These are phyloP conservation scores for Sarcophaga rosellei DNA, from an alignment of 2,888 invertebrate genomes.

Conservation along the genomic window DNA sequence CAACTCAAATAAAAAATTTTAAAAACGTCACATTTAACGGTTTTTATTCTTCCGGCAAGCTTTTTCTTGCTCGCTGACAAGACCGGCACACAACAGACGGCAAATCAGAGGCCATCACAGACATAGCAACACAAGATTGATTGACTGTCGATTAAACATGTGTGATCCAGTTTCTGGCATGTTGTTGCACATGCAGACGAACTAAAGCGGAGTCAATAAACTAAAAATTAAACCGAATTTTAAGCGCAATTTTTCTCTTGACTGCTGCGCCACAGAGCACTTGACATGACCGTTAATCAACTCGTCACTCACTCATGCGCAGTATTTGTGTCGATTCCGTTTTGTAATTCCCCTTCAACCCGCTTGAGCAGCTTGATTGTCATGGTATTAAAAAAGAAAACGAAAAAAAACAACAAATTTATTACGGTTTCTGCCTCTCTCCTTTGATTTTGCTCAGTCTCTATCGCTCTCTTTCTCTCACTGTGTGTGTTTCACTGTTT, in stretches of 20 bases:
- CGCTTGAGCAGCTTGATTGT: not conserved
- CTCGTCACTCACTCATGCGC: constrained; percentile 60
- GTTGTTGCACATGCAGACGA: constrained; percentile 19
- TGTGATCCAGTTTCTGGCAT: constrained; percentile 64
- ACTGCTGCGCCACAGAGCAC: constrained; percentile 17
- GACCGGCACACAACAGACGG: constrained; percentile 8
- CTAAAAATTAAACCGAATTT: constrained; percentile 1
- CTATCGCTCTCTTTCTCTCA: not conserved
- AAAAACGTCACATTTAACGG: constrained; percentile 55
- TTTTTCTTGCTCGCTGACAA: constrained; percentile 11
- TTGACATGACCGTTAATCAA: constrained; percentile 64
- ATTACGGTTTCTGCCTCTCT: not conserved
- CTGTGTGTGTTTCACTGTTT: not conserved
- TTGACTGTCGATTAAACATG: constrained; percentile 62
- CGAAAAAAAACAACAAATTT: not conserved
- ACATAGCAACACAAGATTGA: constrained; percentile 51
- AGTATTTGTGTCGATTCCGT: not conserved
- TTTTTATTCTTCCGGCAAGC: constrained; percentile 64
- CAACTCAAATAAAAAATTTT: constrained; percentile 36
- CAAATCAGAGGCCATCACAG: constrained; percentile 17
- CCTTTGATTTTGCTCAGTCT: constrained; percentile 4
- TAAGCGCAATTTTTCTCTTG: constrained; percentile 15
- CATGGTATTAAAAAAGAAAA: not conserved
- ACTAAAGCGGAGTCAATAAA: constrained; percentile 1
- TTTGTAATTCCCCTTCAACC: not conserved